phyloP scores from a whole-genome alignment of 2,113 vertebrate genomes.

The Acanthochromis polyacanthus region DNA sequence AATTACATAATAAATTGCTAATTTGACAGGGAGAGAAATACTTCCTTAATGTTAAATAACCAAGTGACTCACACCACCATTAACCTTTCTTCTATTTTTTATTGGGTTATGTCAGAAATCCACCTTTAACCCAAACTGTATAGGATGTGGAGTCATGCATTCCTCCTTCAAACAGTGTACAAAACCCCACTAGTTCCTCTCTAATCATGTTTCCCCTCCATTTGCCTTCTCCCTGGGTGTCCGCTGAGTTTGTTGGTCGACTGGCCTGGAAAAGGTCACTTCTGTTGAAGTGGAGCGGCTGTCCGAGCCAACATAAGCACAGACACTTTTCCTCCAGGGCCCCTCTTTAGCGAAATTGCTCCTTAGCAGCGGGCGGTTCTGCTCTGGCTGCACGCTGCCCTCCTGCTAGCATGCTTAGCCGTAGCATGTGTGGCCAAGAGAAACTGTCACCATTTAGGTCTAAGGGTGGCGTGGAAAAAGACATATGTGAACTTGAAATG shows the following conservation, averaged over 20 bases:
- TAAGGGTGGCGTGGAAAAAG: constrained; percentile 54
- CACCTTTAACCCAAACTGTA: not conserved
- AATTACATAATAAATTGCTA: too few relatives aligned
- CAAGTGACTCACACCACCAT: not conserved
- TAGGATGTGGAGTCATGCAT: constrained; percentile 19
- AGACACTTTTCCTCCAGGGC: constrained; percentile 79
- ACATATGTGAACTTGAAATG: constrained; percentile 67
- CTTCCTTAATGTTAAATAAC: too few relatives aligned
- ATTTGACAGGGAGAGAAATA: too few relatives aligned
- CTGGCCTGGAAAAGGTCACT: constrained; percentile 86
- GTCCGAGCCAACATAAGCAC: constrained; percentile 89
- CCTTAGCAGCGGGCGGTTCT: constrained; percentile 74
- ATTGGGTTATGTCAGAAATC: not conserved
- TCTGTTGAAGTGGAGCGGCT: constrained; percentile 82
- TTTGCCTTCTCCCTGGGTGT: constrained; percentile 68
- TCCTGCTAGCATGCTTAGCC: constrained; percentile 71
- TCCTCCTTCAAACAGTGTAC: constrained; percentile 16
- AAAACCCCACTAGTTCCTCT: constrained; percentile 18
- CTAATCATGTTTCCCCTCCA: constrained; percentile 25
- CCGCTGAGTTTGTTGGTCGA: constrained; percentile 87
- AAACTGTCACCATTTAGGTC: constrained; percentile 50
- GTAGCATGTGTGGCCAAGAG: constrained; percentile 70
- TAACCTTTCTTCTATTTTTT: not conserved
- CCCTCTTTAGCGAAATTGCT: constrained; percentile 40
- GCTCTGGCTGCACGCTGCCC: constrained; percentile 56